Base-by-base conservation (phyloP, 2,888 invertebrate species). In the Epinotia nisella region DNA sequence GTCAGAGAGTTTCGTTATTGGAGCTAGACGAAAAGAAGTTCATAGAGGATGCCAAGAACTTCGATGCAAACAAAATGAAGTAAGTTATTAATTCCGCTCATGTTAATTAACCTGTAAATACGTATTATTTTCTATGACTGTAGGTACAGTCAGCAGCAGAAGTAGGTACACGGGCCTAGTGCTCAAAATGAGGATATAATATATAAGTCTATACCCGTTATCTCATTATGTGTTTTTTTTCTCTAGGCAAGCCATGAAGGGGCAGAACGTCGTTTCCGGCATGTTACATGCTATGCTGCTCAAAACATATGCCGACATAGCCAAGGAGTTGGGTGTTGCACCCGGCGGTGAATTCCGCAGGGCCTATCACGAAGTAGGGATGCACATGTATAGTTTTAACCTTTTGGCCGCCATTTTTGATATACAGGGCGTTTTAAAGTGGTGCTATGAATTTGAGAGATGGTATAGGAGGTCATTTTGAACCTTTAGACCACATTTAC, bases 281-380 rank as follows among this genome's bases (percentile, higher is more conserved):
- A 90, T 93, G 90, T 79, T 93, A 58, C 93, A 93, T 73, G 92
- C 92, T 5, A 93, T 93, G 92, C 80, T 93, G 41, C 80, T 93
- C 53, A 93, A 93, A 78, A 92, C 93, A 0, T 93, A 93, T 67
- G 93, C 93, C 29, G 93, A 93, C 74, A 90, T 93, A 51, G 91
- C 93, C 0, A 92, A 89, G 78, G 93, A 93, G 79, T 79, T 93
- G 60, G 93, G 92, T 1, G 93, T 93, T 1, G 93, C 93, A 7
- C 93, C 93, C 0, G 93, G 93, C 0, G 93, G 93, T 24, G 93
- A 93, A 78, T 93, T 93, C 76, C 84, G 93, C 64, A 84, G 93
- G 81, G 93, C 93, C 9, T 93, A 93, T 78, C 92, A 93, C 45
- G 93, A 93, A 87, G 93, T 92, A 66, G 29, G 58, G 7, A 58